phyloP scores from a whole-genome alignment of 2,888 invertebrate species.

The Drosophila lacicola region DNA sequence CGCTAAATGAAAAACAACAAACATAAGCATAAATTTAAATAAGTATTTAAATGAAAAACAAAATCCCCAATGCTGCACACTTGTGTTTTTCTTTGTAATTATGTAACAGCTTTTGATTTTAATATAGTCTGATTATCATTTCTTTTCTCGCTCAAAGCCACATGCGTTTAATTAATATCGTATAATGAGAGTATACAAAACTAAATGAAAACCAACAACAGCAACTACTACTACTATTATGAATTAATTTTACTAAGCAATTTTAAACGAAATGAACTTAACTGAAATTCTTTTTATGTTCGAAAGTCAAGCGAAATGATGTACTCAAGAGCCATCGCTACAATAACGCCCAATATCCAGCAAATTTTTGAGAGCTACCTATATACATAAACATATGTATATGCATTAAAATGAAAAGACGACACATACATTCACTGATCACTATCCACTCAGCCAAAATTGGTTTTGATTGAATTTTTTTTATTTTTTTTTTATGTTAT shows the following conservation, averaged over 20 bases:
- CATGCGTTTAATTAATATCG: constrained; percentile 46
- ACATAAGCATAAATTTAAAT: constrained; percentile 19
- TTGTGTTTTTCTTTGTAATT: constrained; percentile 36
- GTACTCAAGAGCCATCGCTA: constrained; percentile 22
- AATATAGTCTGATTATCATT: constrained; percentile 49
- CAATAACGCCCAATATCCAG: constrained; percentile 3
- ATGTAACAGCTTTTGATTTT: constrained; percentile 45
- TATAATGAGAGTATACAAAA: constrained; percentile 15
- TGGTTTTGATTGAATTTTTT: constrained; percentile 19
- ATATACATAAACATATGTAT: constrained; percentile 1
- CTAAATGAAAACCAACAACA: constrained; percentile 5
- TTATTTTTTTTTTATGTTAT: not conserved
- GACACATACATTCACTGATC: constrained; percentile 14
- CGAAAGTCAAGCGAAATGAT: constrained; percentile 29
- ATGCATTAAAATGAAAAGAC: constrained; percentile 6
- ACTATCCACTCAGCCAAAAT: constrained; percentile 9
- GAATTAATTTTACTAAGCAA: constrained; percentile 30
- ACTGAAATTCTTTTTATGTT: constrained; percentile 32
- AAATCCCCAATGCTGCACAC: constrained; percentile 24
- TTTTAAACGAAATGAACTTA: constrained; percentile 24
- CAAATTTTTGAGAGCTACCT: constrained; percentile 10
- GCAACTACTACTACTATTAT: constrained; percentile 2
- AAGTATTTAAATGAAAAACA: constrained; percentile 40
- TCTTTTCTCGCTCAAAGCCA: constrained; percentile 58
- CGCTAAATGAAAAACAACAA: constrained; percentile 1